These are phyloP conservation scores for Drosophila ezoana DNA, from an alignment of 2,888 invertebrate genomes.

Conservation along the genomic window DNA sequence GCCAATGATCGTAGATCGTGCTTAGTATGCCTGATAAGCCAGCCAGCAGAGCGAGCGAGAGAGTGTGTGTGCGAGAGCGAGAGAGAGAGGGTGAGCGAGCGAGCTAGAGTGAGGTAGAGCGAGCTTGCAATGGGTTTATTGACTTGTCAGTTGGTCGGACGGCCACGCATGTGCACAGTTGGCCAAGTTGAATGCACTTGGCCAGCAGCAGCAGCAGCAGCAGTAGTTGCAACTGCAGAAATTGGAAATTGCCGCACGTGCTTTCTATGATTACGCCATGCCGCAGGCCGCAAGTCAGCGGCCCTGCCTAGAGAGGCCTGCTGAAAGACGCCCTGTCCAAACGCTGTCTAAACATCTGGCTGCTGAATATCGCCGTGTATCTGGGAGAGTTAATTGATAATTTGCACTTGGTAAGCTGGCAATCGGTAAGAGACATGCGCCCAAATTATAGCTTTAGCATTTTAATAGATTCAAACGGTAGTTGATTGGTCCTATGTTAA, in stretches of 20 bases:
- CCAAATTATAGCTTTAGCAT: slow-evolving; percentile 52
- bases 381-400: slow-evolving; percentile 54
- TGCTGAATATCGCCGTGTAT: slow-evolving; percentile 1
- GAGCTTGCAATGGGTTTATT: slow-evolving; percentile 71
- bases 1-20: slow-evolving; percentile 78
- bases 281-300: slow-evolving; percentile 16
- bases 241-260: slow-evolving; percentile 77
- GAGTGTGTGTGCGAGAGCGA: not conserved
- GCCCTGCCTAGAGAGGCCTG: slow-evolving; percentile 2
- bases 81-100: not conserved
- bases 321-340: slow-evolving; percentile 22
- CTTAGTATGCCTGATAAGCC: slow-evolving; percentile 76
- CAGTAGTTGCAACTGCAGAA: slow-evolving; percentile 32
- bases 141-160: slow-evolving; percentile 67
- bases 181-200: slow-evolving; percentile 74
- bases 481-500: slow-evolving; percentile 49
- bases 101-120: not conserved
- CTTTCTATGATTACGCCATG: slow-evolving; percentile 73
- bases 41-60: slow-evolving; percentile 13
- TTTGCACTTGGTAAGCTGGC: slow-evolving; percentile 58
- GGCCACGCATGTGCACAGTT: slow-evolving; percentile 73
- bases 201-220: slow-evolving; percentile 21
- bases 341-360: slow-evolving; percentile 10
- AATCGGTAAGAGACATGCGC: slow-evolving; percentile 42
- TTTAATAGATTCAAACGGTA: slow-evolving; percentile 68